Evolutionary conservation across 2,797 vertebrate species (phyloP).

Genomic region (Amblyraja radiata): DNA sequence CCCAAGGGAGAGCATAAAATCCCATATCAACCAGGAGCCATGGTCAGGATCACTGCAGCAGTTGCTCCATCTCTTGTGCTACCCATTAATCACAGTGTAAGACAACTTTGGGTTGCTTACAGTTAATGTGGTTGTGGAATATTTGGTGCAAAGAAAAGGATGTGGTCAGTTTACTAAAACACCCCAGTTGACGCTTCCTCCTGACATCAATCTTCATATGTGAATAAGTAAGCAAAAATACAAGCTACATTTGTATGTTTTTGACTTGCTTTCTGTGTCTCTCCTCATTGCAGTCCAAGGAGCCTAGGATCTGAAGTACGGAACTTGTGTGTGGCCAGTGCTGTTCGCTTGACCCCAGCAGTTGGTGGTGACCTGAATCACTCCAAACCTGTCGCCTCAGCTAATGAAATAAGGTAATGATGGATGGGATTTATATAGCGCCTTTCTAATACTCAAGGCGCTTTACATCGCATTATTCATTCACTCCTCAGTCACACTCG

Average conservation of each 20-base stretch:
- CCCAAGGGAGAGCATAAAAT: no score
- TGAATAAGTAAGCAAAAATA: no score
- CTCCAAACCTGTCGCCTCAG: slow-evolving; percentile 73
- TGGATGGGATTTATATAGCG: no score
- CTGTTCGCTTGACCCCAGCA: slow-evolving; percentile 67
- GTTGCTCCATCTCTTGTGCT: no score
- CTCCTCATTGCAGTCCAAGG: slow-evolving; percentile 80
- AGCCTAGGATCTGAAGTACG: slow-evolving; percentile 80
- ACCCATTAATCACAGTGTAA: not conserved
- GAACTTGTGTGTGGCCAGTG: slow-evolving; percentile 73
- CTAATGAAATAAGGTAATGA: slow-evolving; percentile 95
- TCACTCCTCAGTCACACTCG: no score
- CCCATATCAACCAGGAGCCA: no score
- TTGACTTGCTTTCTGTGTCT: slow-evolving; percentile 58
- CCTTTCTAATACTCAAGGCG: no score
- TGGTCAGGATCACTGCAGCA: no score
- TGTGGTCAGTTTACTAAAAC: not conserved
- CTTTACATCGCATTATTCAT: no score
- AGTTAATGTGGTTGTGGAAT: not conserved
- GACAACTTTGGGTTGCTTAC: not conserved
- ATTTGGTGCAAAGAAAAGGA: not conserved
- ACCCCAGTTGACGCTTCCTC: not conserved
- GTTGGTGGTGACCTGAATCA: slow-evolving; percentile 69
- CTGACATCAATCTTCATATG: not conserved
- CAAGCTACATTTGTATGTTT: slow-evolving; percentile 42